Percentiles rank a stretch among this genome's conserved stretches.
Evolutionary conservation across 2,888 invertebrate genomes (phyloP).

Genomic region (Vannuccia rotundouncinata): DNA sequence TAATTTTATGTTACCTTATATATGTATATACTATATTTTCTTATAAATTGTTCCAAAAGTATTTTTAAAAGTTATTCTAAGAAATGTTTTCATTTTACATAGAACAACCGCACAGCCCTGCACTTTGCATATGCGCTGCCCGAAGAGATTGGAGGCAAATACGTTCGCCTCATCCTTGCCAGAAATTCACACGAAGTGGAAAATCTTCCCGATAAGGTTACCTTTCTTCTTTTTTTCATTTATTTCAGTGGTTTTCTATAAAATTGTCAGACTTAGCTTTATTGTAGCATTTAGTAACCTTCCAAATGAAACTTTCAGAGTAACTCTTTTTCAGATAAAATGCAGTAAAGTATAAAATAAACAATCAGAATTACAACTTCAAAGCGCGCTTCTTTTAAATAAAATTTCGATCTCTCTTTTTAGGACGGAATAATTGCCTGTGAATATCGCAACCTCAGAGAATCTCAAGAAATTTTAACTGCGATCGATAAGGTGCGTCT

Average conservation of each 20-base stretch:
- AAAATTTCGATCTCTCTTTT: background rate
- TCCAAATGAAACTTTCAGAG: too few relatives aligned
- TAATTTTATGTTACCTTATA: too few relatives aligned
- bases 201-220: slow-evolving; percentile 46
- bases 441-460: background rate
- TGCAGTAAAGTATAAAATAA: background rate
- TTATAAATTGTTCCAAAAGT: too few relatives aligned
- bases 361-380: background rate
- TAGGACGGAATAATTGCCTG: background rate
- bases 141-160: slow-evolving; percentile 42
- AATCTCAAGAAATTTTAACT: background rate
- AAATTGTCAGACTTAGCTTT: too few relatives aligned
- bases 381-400: background rate
- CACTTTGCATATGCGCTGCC: slow-evolving; percentile 50
- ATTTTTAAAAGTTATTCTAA: too few relatives aligned
- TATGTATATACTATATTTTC: too few relatives aligned
- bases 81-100: too few relatives aligned
- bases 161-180: slow-evolving; percentile 43
- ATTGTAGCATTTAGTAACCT: too few relatives aligned
- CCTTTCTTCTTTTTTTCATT: too few relatives aligned
- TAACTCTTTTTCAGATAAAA: background rate
- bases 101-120: slow-evolving; percentile 49
- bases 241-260: too few relatives aligned
- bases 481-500: background rate
- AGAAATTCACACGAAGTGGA: slow-evolving; percentile 45